A percentile compares a stretch with the other conserved stretches of the same genome.
Conservation (phyloP, 2,797 vertebrate genomes). For the Taeniopygia guttata region DNA sequence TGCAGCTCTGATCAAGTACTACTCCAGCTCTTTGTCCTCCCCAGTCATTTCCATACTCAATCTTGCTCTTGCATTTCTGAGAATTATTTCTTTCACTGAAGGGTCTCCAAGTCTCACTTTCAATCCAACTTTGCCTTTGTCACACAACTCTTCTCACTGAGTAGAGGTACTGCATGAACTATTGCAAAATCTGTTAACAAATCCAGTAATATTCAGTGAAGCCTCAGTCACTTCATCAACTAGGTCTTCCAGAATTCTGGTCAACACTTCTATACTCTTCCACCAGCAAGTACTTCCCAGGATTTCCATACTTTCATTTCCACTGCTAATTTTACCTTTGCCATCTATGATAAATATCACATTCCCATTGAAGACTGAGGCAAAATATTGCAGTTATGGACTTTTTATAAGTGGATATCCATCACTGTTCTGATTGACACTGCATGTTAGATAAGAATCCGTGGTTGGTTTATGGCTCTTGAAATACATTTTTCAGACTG, state of each 20-base stretch:
- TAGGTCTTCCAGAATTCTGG: background rate
- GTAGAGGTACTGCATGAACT: background rate
- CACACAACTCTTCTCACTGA: background rate
- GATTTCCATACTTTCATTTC: background rate
- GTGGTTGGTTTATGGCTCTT: background rate
- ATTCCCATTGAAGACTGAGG: background rate
- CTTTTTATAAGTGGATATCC: background rate
- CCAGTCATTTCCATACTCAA: background rate
- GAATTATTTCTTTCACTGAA: background rate
- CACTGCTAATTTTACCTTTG: background rate
- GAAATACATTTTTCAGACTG: slow-evolving; percentile 1
- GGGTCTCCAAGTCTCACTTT: background rate
- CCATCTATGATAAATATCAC: background rate
- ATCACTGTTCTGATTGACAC: background rate
- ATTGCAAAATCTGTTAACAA: background rate
- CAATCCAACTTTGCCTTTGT: background rate
- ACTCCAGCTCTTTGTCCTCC: background rate
- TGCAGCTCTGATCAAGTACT: background rate
- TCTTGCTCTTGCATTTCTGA: background rate
- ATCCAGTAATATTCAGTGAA: background rate
- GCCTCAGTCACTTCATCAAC: background rate
- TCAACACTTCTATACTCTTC: background rate
- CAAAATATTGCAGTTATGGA: background rate
- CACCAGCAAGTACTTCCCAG: background rate
- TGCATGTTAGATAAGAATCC: background rate